Conservation (phyloP, 2,888 invertebrate species). For the Leucophora obtusa region DNA sequence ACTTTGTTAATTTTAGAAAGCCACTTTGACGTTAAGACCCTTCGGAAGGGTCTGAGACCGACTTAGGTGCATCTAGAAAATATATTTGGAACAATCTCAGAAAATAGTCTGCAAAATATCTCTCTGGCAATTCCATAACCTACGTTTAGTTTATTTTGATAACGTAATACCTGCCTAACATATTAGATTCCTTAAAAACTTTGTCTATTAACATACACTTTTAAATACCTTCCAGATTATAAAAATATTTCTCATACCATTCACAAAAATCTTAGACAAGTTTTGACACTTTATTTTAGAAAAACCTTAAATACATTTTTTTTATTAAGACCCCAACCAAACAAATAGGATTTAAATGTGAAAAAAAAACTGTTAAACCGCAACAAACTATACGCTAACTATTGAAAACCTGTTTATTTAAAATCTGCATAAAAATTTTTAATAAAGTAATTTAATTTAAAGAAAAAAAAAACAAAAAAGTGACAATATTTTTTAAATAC, state of each 20-base stretch:
- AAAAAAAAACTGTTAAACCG: slow-evolving; percentile 21
- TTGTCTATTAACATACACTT: no score
- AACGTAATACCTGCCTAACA: no score
- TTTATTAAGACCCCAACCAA: slow-evolving; percentile 23
- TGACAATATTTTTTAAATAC: slow-evolving; percentile 46
- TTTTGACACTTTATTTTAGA: slow-evolving; percentile 56
- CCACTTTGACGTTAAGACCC: no score
- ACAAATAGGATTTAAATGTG: slow-evolving; percentile 30
- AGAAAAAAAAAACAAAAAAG: slow-evolving; percentile 24
- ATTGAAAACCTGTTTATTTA: slow-evolving; percentile 46
- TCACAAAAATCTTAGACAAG: slow-evolving; percentile 19
- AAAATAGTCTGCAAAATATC: no score
- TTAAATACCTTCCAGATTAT: neutral
- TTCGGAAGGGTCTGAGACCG: no score
- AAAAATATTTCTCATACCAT: neutral
- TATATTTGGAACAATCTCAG: no score
- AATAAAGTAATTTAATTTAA: slow-evolving; percentile 52
- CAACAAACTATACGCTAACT: slow-evolving; percentile 32
- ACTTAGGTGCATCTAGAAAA: no score
- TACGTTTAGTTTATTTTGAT: no score
- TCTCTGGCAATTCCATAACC: no score
- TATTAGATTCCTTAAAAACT: no score
- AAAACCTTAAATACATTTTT: slow-evolving; percentile 29
- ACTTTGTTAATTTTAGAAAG: no score
- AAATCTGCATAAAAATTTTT: slow-evolving; percentile 52